Evolutionary conservation across 2,888 invertebrate species (phyloP), one percentile per base, ranked within the genome.

Genomic region (Aproaerema taeniolella): DNA sequence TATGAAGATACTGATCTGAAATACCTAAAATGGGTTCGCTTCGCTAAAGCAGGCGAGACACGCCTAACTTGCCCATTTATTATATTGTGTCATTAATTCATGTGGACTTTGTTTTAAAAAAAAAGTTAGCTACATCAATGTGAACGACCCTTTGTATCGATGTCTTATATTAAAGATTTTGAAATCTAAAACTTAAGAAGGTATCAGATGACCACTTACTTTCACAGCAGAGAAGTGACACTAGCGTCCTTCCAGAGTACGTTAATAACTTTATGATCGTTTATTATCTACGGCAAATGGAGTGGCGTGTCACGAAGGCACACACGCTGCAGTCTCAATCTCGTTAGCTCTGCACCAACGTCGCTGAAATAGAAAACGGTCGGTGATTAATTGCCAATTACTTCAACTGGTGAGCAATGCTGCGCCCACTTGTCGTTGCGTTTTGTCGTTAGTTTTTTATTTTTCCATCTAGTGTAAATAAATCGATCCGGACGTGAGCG

Each of bases 321-420:
- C 60, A 62, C 55, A 58, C 55, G 57, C 48, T 66, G 75, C 62
- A 71, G 65, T 65, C 69, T 67, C 65, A 63, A 71, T 70, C 71
- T 75, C 65, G 74, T 75, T 77, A 76, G 58, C 60, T 52, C 17
- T 26, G 40, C 43, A 44, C 38, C 54, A 49, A 46, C 53, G 58
- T 56, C 67, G 64, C 67, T 81, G 77, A 82, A 85, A 85, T 83
- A 83, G 83, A 83, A 83, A 85, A 82, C 82, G 77, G 60, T 69
- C 67, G 71, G 69, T 82, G 82, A 85, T 83, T 85, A 83, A 85
- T 85, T 85, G 83, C 61, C 85, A 85, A 85, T 85, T 83, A 85
- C 80, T 75, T 61, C 70, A 63, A 67, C 74, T 68, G 72, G 64
- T 68, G 70, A 74, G 75, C 77, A 78, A 75, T 74, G 70, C 68